Evolutionary conservation across 92 coral and sea anemone species (phyloP).

Genomic region (Phenganax marumi): DNA sequence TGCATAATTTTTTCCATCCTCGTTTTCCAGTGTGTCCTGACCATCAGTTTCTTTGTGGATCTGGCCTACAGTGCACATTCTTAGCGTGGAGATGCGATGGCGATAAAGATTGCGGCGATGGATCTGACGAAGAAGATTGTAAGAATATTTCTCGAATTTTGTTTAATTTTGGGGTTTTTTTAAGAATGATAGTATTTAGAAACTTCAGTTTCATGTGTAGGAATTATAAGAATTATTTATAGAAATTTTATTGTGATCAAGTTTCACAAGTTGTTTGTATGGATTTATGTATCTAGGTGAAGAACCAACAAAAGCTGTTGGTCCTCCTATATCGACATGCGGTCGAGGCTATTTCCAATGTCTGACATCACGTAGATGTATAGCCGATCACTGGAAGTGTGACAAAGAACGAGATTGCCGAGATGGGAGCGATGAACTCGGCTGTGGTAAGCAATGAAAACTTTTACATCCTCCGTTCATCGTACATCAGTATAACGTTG

Average conservation of each 20-base stretch:
- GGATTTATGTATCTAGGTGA: background rate
- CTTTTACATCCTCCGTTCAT: background rate
- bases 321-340: background rate
- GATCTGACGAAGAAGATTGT: slow-evolving; percentile 37
- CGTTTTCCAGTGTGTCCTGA: background rate
- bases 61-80: slow-evolving; percentile 26
- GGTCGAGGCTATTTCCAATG: slow-evolving; percentile 10
- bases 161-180: too few relatives aligned
- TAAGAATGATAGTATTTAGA: too few relatives aligned
- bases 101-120: slow-evolving; percentile 32
- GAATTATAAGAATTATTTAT: too few relatives aligned
- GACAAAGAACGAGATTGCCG: slow-evolving; percentile 36
- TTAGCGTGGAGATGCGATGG: slow-evolving; percentile 39
- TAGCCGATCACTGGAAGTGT: slow-evolving; percentile 24
- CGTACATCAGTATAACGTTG: too few relatives aligned
- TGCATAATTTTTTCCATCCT: background rate
- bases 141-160: background rate
- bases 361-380: slow-evolving; percentile 3
- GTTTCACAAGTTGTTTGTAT: background rate
- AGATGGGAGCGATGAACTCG: slow-evolving; percentile 38
- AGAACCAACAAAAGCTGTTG: background rate
- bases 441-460: slow-evolving; percentile 16
- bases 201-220: too few relatives aligned
- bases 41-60: slow-evolving; percentile 29
- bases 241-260: too few relatives aligned